Evolutionary conservation across 2,113 vertebrate genomes (phyloP), one percentile per base, ranked within the genome.

Genomic region (Astatotilapia flaviijosephi): DNA sequence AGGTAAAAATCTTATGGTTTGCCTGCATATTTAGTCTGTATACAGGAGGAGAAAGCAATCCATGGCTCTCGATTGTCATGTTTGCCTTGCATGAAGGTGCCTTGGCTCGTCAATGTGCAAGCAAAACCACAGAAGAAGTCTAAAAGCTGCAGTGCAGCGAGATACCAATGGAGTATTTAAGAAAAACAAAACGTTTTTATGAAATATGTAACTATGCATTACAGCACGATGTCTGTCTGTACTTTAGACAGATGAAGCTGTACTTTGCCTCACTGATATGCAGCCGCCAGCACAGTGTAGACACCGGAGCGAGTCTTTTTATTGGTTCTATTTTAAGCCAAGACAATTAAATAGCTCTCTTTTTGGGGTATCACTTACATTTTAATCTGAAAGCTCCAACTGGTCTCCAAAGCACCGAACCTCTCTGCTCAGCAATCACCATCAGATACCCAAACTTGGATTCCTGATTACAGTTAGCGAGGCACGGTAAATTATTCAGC

Each of bases 401-500:
- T 8, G 70, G 40, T 84, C 45, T 49, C 8, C 58, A 35, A 28
- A 49, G n/a, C 45, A 40, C 1, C 10, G 13, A 17, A 26, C 65
- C 9, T 10, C 62, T 51, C 75, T 26, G 45, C 26, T 81, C 54
- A 15, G 7, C 21, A 3, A 70, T 2, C 75, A 86, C 77, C 56
- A 80, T 68, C 49, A 84, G 60, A 89, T 81, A 65, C 47, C 70
- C 86, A 92, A 89, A 86, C 86, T 89, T 87, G 86, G 12, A 90
- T 89, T 87, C 88, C 84, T 85, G 83, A 89, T 90, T 89, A 89
- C 62, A 47, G 62, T 84, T 83, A 88, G 89, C 77, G 82, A 83
- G 82, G 42, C 40, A 3, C 6, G 10, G 19, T 91, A 23, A 87
- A 92, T 94, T 90, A 94, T 93, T 93, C 51, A 93, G 65, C 79